These are phyloP conservation scores for Aegotheles bennettii DNA, from an alignment of 2,113 vertebrate species.

Conservation along the genomic window DNA sequence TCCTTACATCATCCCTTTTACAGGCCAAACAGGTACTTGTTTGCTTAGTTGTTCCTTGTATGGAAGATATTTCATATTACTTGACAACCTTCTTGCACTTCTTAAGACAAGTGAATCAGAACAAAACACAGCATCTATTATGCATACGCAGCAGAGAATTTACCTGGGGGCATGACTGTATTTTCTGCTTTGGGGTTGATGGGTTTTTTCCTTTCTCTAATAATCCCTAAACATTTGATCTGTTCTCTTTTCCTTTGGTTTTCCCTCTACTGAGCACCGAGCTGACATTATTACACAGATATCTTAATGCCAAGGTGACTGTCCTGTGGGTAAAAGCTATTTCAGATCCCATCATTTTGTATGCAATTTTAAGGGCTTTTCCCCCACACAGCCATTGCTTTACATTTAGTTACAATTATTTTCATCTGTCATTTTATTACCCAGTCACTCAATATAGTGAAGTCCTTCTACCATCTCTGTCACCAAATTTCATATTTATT, in stretches of 20 bases:
- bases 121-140: neutral
- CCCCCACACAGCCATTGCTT: neutral
- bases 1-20: neutral
- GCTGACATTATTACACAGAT: neutral
- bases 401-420: neutral
- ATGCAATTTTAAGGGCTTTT: neutral
- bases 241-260: neutral
- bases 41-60: neutral
- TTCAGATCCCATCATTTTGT: neutral
- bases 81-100: neutral
- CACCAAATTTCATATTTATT: neutral
- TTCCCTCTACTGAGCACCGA: neutral
- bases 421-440: neutral
- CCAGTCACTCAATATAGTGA: neutral
- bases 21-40: neutral
- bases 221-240: neutral
- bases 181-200: neutral
- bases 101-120: neutral
- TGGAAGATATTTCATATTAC: neutral
- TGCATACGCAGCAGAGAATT: neutral
- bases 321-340: neutral
- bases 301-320: neutral
- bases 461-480: neutral
- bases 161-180: neutral
- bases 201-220: neutral